Evolutionary conservation across 2,797 vertebrate species (phyloP).

Genomic region (Prunella strophiata): DNA sequence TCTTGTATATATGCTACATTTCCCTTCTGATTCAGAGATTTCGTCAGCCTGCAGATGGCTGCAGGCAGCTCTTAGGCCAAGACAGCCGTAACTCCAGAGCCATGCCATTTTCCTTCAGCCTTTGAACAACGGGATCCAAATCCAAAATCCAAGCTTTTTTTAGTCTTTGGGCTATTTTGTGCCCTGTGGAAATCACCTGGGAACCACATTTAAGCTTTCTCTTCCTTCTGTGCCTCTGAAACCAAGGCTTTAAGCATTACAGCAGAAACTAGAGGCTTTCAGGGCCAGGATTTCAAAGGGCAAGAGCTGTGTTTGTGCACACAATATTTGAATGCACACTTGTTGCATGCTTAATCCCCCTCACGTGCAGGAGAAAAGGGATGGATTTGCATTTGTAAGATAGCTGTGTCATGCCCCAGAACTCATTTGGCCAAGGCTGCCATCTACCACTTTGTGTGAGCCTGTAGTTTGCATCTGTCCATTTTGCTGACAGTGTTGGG

Average conservation of each 20-base stretch:
- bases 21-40: background rate
- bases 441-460: background rate
- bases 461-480: background rate
- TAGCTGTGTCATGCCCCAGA: background rate
- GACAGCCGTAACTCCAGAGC: background rate
- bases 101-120: background rate
- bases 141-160: background rate
- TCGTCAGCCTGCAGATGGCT: background rate
- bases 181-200: background rate
- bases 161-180: background rate
- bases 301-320: constrained; percentile 28
- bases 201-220: background rate
- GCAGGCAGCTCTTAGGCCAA: background rate
- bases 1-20: background rate
- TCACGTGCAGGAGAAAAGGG: constrained; percentile 20
- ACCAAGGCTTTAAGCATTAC: background rate
- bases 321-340: constrained; percentile 42
- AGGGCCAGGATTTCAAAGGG: constrained; percentile 12
- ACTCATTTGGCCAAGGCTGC: background rate
- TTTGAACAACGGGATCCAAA: background rate
- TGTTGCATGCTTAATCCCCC: background rate
- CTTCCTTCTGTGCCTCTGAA: background rate
- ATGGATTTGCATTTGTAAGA: constrained; percentile 54
- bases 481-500: background rate
- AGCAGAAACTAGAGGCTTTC: background rate